phyloP scores from a whole-genome alignment of 2,113 vertebrate genomes.

The Cygnus atratus region DNA sequence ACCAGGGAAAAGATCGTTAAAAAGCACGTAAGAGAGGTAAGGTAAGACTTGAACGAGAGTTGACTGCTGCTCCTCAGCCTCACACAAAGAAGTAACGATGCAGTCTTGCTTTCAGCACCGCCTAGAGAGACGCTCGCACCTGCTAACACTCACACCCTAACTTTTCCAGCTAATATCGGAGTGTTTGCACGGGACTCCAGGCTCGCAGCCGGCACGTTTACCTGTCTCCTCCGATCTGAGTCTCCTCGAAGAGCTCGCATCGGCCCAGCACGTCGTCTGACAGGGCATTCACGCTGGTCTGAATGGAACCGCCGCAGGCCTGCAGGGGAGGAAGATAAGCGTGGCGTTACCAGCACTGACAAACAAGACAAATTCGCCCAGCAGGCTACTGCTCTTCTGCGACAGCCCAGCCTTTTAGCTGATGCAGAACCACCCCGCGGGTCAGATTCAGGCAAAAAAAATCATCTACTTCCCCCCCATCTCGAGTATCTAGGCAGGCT shows the following conservation, averaged over 20 bases:
- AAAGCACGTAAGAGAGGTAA: background rate
- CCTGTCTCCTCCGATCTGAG: constrained; percentile 96
- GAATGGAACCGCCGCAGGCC: constrained; percentile 97
- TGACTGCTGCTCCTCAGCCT: background rate
- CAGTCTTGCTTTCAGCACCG: background rate
- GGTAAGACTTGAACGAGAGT: background rate
- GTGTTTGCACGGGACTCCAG: background rate
- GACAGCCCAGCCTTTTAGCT: background rate
- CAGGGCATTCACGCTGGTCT: constrained; percentile 89
- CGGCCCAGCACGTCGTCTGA: constrained; percentile 87
- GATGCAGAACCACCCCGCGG: background rate
- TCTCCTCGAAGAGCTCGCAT: constrained; percentile 93
- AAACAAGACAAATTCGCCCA: background rate
- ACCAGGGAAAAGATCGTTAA: accelerated
- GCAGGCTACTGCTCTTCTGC: background rate
- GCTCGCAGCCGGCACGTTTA: constrained; percentile 15
- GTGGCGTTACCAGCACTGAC: accelerated
- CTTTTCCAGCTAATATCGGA: accelerated
- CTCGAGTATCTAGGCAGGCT: background rate
- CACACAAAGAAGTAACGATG: background rate
- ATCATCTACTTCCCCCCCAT: background rate
- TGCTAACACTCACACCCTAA: background rate
- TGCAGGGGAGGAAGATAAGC: constrained; percentile 22
- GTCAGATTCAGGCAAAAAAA: background rate
- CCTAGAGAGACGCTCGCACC: background rate